Base-by-base conservation (phyloP, 37 sponge, comb jelly and placozoan species). In the Agelas oroides region DNA sequence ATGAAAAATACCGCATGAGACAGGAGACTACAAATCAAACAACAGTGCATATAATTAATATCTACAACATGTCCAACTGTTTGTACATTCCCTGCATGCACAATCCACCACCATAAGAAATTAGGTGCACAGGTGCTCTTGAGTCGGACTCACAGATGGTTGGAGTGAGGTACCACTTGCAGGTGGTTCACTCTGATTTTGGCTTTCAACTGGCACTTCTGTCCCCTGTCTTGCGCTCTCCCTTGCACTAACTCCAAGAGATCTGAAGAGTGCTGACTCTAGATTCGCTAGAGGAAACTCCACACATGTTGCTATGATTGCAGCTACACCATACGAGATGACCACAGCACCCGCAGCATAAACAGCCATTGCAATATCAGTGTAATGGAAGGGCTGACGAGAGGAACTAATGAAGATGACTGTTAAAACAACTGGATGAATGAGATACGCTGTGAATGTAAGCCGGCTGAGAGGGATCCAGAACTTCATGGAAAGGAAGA, bases 381-480 rank as follows among this genome's bases (percentile, higher is more conserved):
- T 73, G 55, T 83, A 92, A 33, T 76, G 65, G 5, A 92, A 38
- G 0, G 89, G 57, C 0, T n/a, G 41, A 30, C 93, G 37, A 21
- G 75, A 32, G 0, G 65, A 53, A 17, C 55, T 58, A 32, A n/a
- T n/a, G n/a, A 74, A 75, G 16, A 92, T 55, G 2, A 90, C 63
- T 24, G 34, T 58, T 53, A 97, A 83, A 0, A 97, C 73, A 61
- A 95, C 58, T 18, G 90, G 93, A 59, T 97, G 98, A 3, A 93
- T 39, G 34, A 97, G 92, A 67, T 97, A 97, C 31, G 96, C 93
- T 41, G 27, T 77, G 68, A 84, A 95, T 20, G 98, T 88, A 40
- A 95, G 73, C n/a, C 98, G 91, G 74, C 95, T 84, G 16, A 95
- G 86, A 0, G 98, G 98, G 11, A 93, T 77, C 98, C 98, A 97